A percentile compares a stretch with the other conserved stretches of the same genome.
phyloP scores from a whole-genome alignment of 2,888 invertebrate species.

The Rutpela maculata region DNA sequence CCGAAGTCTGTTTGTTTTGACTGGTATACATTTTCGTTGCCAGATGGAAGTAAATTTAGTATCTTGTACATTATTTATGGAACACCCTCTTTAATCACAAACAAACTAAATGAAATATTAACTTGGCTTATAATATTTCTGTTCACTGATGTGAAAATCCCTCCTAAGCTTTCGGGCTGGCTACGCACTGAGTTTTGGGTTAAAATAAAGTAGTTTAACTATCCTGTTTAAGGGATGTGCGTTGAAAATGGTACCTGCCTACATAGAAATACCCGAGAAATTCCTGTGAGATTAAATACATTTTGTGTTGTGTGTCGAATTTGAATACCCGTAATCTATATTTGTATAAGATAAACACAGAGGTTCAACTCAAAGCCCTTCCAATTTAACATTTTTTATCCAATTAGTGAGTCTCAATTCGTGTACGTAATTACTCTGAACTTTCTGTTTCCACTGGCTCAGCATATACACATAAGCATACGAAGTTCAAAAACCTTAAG shows the following conservation, averaged over 20 bases:
- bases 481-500: not conserved
- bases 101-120: slow-evolving; percentile 37
- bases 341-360: slow-evolving; percentile 3
- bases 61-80: slow-evolving; percentile 16
- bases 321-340: slow-evolving; percentile 17
- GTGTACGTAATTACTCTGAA: not conserved
- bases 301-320: not conserved
- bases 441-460: not conserved
- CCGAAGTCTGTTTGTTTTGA: slow-evolving; percentile 22
- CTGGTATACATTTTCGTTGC: slow-evolving; percentile 16
- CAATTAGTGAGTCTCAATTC: not conserved
- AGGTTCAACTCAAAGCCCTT: not conserved
- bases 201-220: slow-evolving; percentile 20
- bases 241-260: slow-evolving; percentile 9
- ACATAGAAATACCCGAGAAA: not conserved
- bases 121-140: slow-evolving; percentile 35
- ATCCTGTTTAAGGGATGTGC: not conserved
- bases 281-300: slow-evolving; percentile 1
- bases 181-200: not conserved
- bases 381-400: not conserved
- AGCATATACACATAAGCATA: not conserved
- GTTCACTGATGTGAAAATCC: slow-evolving; percentile 36
- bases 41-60: slow-evolving; percentile 21
- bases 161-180: slow-evolving; percentile 26
- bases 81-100: slow-evolving; percentile 34